Percentiles rank a stretch among this genome's conserved stretches.
phyloP scores from a whole-genome alignment of 2,888 invertebrate species.

The Petrolisthes manimaculis region DNA sequence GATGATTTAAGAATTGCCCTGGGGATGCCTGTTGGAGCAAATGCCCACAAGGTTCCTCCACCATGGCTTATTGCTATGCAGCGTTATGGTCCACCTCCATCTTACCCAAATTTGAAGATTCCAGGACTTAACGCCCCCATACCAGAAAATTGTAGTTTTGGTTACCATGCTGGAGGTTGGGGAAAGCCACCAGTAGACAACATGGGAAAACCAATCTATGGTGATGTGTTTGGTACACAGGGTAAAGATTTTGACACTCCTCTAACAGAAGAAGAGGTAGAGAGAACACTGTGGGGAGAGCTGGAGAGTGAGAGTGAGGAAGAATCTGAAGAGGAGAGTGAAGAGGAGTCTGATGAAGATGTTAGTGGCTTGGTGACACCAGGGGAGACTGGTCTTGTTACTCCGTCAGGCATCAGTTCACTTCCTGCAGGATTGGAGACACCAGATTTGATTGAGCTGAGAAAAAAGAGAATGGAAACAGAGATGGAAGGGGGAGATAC shows the following conservation, averaged over 20 bases:
- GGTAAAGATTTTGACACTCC: constrained; percentile 66
- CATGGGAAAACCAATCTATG: constrained; percentile 96
- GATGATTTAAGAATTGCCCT: constrained; percentile 96
- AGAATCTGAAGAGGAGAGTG: constrained; percentile 77
- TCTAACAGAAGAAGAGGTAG: constrained; percentile 85
- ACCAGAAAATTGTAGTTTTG: constrained; percentile 96
- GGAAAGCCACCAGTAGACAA: constrained; percentile 99
- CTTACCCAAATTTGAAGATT: constrained; percentile 97
- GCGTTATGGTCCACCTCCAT: constrained; percentile 98
- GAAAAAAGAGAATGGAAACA: constrained; percentile 95
- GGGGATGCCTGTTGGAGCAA: constrained; percentile 98
- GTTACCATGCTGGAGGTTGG: constrained; percentile 99
- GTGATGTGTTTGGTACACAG: constrained; percentile 94
- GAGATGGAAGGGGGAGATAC: constrained; percentile 97
- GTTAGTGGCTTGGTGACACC: constrained; percentile 72
- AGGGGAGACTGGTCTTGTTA: constrained; percentile 87
- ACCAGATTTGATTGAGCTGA: constrained; percentile 96
- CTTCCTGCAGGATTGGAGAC: constrained; percentile 97
- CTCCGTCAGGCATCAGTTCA: constrained; percentile 89
- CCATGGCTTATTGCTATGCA: constrained; percentile 98
- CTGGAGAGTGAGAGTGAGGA: constrained; percentile 91
- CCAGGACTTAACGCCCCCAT: constrained; percentile 98
- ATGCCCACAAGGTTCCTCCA: constrained; percentile 88
- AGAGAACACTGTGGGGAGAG: constrained; percentile 96
- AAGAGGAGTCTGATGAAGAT: constrained; percentile 74